Evolutionary conservation across 2,113 vertebrate genomes (phyloP), one percentile per base, ranked within the genome.

Genomic region (Seriola rivoliana): DNA sequence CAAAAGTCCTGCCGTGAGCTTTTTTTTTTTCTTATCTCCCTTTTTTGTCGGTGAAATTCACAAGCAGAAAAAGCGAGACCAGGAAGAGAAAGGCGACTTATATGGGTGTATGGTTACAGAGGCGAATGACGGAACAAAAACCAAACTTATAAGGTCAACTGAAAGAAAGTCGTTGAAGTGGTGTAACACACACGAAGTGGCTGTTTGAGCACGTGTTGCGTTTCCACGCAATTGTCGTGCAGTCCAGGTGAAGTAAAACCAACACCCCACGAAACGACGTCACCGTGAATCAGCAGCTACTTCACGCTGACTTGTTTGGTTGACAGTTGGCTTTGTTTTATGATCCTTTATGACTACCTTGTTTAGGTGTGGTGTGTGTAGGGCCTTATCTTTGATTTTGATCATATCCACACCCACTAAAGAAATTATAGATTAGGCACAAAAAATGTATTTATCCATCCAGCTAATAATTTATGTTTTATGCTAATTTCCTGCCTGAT

Each of bases 91-190:
- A 59, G 32, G 6, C 29, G 2, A 42, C 29, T 65, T 25, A 13
- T 7, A 0, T 29, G 5, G 60, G 21, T n/a, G 54, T 44, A 46
- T 59, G 38, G 21, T 10, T 12, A n/a, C 52, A 80, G 70, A 48
- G 42, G 57, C 21, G 29, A 60, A 57, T 5, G 32, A 3, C 52
- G 70, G 63, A 78, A 62, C 17, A 52, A 81, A 86, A 84, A 58
- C 1, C 9, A 52, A 34, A 86, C 57, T 55, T 69, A 3, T 23
- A 4, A 40, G 1, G 5, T 1, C 23, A 4, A 1, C 29, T 29
- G 1, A 0, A 1, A 14, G 59, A 23, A 54, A 42, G n/a, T 40
- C 2, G 7, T 12, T 11, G 14, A 13, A 58, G 55, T 25, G 38
- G 14, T 11, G 2, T 38, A 23, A 23, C 5, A 21, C 32, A 32